Evolutionary conservation across 1,140 invertebrate species (phyloP).

Genomic region (Nautilus pompilius): DNA sequence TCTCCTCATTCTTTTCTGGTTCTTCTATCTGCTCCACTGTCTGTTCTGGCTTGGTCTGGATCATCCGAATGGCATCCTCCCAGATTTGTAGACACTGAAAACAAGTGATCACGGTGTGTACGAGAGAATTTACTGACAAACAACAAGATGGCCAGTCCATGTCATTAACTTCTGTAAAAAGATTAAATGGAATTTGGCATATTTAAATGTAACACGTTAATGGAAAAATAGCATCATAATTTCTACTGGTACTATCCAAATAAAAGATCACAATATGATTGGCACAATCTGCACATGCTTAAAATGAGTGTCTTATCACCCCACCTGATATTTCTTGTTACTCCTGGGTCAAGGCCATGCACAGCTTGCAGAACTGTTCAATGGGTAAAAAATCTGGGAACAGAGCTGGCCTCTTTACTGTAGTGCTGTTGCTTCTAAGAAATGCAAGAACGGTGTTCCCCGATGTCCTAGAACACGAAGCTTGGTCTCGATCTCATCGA

Average conservation of each 20-base stretch:
- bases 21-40: too few species aligned
- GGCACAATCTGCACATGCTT: neutral
- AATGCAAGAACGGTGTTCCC: too few species aligned
- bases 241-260: neutral
- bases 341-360: neutral
- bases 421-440: too few species aligned
- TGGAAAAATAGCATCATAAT: conserved; percentile 9
- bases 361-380: neutral
- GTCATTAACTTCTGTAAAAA: too few species aligned
- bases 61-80: conserved; percentile 60
- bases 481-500: too few species aligned
- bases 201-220: neutral
- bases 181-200: neutral
- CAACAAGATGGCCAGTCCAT: neutral
- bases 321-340: neutral
- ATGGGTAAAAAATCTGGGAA: neutral
- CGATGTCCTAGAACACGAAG: too few species aligned
- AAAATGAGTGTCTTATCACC: conserved; percentile 1
- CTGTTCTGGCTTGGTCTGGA: conserved; percentile 36
- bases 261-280: neutral
- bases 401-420: neutral
- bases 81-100: conserved; percentile 62
- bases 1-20: too few species aligned
- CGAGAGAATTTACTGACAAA: conserved; percentile 5
- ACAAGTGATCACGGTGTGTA: too few species aligned